Percentiles rank a stretch among this genome's conserved stretches.
Evolutionary conservation across 2,113 vertebrate genomes (phyloP).

Genomic region (Crotalus viridis): DNA sequence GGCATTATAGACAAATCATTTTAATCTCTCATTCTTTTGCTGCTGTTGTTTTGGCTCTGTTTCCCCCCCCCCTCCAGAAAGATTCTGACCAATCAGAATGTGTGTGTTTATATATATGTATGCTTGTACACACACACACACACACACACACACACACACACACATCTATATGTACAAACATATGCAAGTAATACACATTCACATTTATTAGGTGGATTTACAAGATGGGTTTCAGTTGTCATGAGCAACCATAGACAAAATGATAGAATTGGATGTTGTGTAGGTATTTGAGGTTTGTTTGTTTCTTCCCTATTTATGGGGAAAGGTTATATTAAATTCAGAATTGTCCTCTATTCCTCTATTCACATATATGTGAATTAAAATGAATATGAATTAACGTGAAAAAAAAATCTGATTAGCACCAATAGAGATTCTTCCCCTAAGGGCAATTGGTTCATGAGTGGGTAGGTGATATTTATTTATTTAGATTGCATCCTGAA

Average conservation of each 20-base stretch:
- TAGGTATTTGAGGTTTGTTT: neutral
- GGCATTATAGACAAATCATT: neutral
- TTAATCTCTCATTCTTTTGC: neutral
- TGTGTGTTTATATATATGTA: too few relatives aligned
- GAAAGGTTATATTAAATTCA: neutral
- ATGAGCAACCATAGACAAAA: neutral
- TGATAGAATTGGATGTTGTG: neutral
- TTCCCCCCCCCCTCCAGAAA: neutral
- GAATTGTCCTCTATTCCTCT: neutral
- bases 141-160: too few relatives aligned
- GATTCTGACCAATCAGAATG: neutral
- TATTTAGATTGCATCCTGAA: neutral
- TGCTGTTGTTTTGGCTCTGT: neutral
- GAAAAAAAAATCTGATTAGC: neutral
- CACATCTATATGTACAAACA: neutral
- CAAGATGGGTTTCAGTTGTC: neutral
- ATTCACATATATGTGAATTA: neutral
- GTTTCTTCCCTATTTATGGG: neutral
- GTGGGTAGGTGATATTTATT: neutral
- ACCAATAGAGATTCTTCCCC: neutral
- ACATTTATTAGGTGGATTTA: neutral
- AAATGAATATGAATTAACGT: neutral
- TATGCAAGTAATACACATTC: neutral
- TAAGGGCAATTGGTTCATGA: neutral
- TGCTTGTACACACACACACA: neutral